Base-by-base conservation (phyloP, 2,888 invertebrate species). In the Callosobruchus maculatus region DNA sequence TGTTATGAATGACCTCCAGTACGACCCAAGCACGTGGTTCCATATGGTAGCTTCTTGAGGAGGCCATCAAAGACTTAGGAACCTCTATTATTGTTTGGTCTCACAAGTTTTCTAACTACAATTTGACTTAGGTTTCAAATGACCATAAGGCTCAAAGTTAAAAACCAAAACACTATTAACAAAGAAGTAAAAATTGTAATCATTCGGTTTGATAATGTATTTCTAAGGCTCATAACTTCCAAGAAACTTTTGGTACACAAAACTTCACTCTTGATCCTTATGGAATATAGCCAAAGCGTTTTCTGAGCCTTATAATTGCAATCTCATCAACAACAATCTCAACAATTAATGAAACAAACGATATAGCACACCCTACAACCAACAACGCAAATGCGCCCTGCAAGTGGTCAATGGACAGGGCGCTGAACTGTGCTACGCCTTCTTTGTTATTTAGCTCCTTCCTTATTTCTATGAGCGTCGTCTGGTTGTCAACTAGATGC, bases 11-110 rank as follows among this genome's bases (percentile, higher is more conserved):
- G 90, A 87, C 69, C 87, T 82, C 90, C 90, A 92, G 90, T 0
- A 89, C 89, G 26, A 89, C 87, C 90, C 91, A 91, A 0, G 90
- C 89, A 77, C 91, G 89, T 0, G 88, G 87, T 81, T 91, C 91
- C 3, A 87, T 84, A 70, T 91, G 86, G 82, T 92, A n/a, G n/a
- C n/a, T n/a, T n/a, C n/a, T n/a, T n/a, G n/a, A n/a, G n/a, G 87
- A 88, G n/a, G n/a, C n/a, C n/a, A n/a, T 30, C 30, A 9, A 30
- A 30, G 9, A 9, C 30, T n/a, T 9, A 30, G 3, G 30, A 3
- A 30, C 3, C 30, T 30, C 9, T 30, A 30, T 30, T 30, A 5
- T 30, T 30, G 9, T 30, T 30, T 30, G 30, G 30, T 30, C 3
- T 30, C 30, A 30, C 3, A 5, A 30, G 30, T 30, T 3, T 9